Evolutionary conservation across 2,888 invertebrate species (phyloP).

Genomic region (Drosophila atroscutellata): DNA sequence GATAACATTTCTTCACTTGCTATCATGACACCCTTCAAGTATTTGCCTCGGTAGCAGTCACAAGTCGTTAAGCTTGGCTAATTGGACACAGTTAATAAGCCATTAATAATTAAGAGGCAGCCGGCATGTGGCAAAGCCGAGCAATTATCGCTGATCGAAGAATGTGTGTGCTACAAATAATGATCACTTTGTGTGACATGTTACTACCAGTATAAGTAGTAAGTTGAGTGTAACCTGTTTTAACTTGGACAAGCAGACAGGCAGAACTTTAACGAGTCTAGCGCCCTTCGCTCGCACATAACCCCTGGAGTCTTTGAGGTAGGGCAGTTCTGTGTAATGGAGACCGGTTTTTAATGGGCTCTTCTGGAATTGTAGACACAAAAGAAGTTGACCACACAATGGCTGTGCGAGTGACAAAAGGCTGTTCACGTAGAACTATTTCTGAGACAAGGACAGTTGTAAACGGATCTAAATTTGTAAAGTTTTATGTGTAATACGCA

Average conservation of each 20-base stretch:
- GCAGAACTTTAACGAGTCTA: constrained; percentile 55
- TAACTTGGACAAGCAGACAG: not conserved
- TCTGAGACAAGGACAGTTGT: constrained; percentile 19
- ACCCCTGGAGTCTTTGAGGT: constrained; percentile 24
- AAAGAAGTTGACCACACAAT: constrained; percentile 21
- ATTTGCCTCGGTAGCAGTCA: constrained; percentile 16
- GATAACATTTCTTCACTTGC: constrained; percentile 12
- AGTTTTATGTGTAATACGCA: constrained; percentile 6
- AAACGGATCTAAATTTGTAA: constrained; percentile 12
- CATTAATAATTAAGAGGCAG: constrained; percentile 29
- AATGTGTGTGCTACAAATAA: constrained; percentile 28
- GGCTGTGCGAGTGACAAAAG: constrained; percentile 12
- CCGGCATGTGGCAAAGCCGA: constrained; percentile 2
- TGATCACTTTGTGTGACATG: not conserved
- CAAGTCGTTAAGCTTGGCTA: constrained; percentile 32
- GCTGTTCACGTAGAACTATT: constrained; percentile 34
- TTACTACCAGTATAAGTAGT: not conserved
- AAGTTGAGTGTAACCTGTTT: constrained; percentile 37
- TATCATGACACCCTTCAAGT: constrained; percentile 5
- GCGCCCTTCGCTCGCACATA: constrained; percentile 55
- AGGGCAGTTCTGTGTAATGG: constrained; percentile 59
- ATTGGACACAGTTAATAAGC: constrained; percentile 52
- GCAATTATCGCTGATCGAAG: constrained; percentile 38
- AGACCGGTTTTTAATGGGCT: constrained; percentile 42
- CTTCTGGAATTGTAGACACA: constrained; percentile 16